These are phyloP conservation scores for Sebastes fasciatus DNA, from an alignment of 2,113 vertebrate genomes.

Conservation along the genomic window DNA sequence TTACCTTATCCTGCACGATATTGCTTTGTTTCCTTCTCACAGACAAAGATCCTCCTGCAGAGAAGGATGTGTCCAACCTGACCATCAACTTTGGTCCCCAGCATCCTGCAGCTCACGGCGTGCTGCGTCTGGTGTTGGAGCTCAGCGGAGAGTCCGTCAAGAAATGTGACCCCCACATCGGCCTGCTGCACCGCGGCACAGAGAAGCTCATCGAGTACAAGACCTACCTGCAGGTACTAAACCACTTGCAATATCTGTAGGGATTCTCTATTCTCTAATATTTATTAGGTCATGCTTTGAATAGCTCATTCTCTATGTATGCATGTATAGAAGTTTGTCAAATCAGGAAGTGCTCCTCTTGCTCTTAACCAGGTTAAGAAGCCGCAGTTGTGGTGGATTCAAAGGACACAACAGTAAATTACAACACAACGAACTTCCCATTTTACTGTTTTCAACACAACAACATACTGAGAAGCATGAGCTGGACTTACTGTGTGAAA, in stretches of 20 bases:
- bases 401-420: neutral
- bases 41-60: constrained; percentile 89
- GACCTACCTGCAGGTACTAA: constrained; percentile 92
- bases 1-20: neutral
- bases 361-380: neutral
- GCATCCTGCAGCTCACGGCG: constrained; percentile 95
- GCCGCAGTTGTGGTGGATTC: neutral
- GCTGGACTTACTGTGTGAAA: neutral
- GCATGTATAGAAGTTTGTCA: neutral
- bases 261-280: neutral
- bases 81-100: constrained; percentile 97
- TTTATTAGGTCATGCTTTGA: neutral
- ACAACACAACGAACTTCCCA: neutral
- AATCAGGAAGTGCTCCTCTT: neutral
- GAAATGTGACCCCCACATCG: constrained; percentile 94
- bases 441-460: neutral
- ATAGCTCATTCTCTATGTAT: neutral
- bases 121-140: constrained; percentile 94
- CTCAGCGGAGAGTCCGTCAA: constrained; percentile 94
- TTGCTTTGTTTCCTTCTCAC: constrained; percentile 19
- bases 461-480: neutral
- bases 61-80: constrained; percentile 88
- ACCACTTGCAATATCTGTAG: neutral
- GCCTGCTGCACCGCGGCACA: constrained; percentile 93
- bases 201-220: constrained; percentile 98